Evolutionary conservation across 2,113 vertebrate species (phyloP), one percentile per base, ranked within the genome.

Genomic region (Cheirogaleus medius): DNA sequence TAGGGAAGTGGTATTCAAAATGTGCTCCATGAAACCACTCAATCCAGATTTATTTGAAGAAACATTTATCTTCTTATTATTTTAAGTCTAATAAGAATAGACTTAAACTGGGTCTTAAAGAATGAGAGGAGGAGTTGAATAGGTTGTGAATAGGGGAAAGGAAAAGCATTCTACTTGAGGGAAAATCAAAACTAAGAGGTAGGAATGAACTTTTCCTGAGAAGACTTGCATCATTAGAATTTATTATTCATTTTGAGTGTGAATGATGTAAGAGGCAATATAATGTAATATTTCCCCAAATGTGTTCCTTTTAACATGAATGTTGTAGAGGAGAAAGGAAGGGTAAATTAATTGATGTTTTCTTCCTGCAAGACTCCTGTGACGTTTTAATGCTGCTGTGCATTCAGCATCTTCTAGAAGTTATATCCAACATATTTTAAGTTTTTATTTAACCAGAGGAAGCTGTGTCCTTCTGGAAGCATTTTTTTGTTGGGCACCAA

Each of bases 31-130:
- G 21, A 93, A 87, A 87, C 56, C 27, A 49, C 69, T 84, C 13
- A 81, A 56, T 74, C n/a, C 11, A 91, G 5, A 60, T 89, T 96
- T 91, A 82, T 71, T 95, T 95, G 84, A 81, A 90, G 76, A 54
- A 90, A 82, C 3, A 13, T 69, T 73, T 78, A 54, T n/a, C 68
- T 69, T 82, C 27, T 84, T 74, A 42, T n/a, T 87, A 42, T n/a
- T 87, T 60, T 71, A 88, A n/a, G n/a, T 58, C 56, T 77, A 68
- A 83, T n/a, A 64, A 82, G 49, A 80, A 80, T 49, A 77, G 23
- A 69, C 21, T 84, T 95, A 81, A 89, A 63, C n/a, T 91, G 73
- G 39, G 25, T 18, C 17, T 52, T 95, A 42, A 20, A 42, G 71
- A 91, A 66, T 66, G 32, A 76, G 47, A 47, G 47, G 47, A 71